Base-by-base conservation (phyloP, 1,140 invertebrate species). In the Ladona fulva region DNA sequence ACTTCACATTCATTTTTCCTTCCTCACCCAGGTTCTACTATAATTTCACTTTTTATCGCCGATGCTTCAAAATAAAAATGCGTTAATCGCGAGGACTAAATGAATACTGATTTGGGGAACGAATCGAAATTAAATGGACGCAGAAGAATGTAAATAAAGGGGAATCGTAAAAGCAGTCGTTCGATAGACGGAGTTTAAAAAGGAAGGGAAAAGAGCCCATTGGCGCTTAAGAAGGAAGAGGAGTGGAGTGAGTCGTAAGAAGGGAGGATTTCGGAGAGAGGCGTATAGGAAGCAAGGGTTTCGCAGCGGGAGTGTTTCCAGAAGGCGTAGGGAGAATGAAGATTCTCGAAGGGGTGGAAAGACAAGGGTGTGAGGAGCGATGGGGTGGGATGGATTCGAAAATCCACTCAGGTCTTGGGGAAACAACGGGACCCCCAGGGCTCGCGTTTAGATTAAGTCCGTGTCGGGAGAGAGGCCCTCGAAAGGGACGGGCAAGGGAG, bases 401-500 rank as follows among this genome's bases (percentile, higher is more conserved):
- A 66, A 66, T 66, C 52, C 52, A 66, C 52, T 66, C 52, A 66
- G 52, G 52, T 66, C 52, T 66, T 66, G 52, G 52, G 52, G 52
- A 66, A 66, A 66, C 52, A 66, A 66, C 3, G 52, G 12, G 5
- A 22, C 52, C 52, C 52, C 52, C 16, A 22, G 52, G 52, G 52
- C 52, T 66, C n/a, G 3, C 52, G 52, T 66, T 66, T 66, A 66
- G 52, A 66, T 66, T 66, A 66, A 52, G 44, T 52, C 44, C 44
- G 44, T 12, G 52, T 66, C 52, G 52, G 52, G 52, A 66, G 52
- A 12, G 52, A 66, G 52, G 52, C n/a, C 5, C 5, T 6, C 12
- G 52, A 22, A 66, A 22, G 12, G 52, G 5, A 22, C 44, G 44
- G 44, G 44, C 10, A 52, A 11, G 44, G 19, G 44, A 19, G 44